Evolutionary conservation across 2,113 vertebrate genomes (phyloP).

Genomic region (Illadopsis cleaveri): DNA sequence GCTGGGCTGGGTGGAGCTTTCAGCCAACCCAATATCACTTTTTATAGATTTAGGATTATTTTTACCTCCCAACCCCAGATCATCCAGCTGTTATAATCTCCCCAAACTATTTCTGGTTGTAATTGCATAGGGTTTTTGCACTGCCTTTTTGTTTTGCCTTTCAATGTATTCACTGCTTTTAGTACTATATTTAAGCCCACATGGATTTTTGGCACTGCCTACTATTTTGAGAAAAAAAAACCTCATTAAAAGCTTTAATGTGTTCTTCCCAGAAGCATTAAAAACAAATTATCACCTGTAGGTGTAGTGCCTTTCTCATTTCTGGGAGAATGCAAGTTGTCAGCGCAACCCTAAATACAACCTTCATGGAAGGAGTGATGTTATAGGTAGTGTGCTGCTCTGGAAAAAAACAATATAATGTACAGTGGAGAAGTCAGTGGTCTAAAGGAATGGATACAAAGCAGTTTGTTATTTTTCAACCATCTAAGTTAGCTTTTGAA

Average conservation of each 20-base stretch:
- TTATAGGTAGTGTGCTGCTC: not conserved
- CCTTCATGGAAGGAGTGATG: not conserved
- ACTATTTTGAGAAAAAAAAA: not conserved
- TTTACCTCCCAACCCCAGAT: not conserved
- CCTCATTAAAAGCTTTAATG: not conserved
- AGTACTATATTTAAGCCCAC: not conserved
- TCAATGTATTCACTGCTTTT: not conserved
- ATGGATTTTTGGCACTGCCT: not conserved
- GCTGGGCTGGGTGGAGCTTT: not conserved
- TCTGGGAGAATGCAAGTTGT: not conserved
- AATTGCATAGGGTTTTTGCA: not conserved
- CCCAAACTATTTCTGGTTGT: not conserved
- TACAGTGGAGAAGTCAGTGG: not conserved
- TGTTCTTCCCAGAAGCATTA: not conserved
- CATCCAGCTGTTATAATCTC: not conserved
- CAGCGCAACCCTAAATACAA: not conserved
- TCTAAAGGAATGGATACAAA: not conserved
- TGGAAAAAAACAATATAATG: not conserved
- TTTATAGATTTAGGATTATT: not conserved
- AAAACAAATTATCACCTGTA: not conserved
- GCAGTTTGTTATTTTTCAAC: not conserved
- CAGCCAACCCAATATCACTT: rapidly evolving
- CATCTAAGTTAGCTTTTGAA: not conserved
- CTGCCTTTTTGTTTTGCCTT: not conserved
- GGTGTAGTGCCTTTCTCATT: not conserved